A percentile compares a stretch with the other conserved stretches of the same genome.
Evolutionary conservation across 2,113 vertebrate genomes (phyloP).

Genomic region (Danionella cerebrum): DNA sequence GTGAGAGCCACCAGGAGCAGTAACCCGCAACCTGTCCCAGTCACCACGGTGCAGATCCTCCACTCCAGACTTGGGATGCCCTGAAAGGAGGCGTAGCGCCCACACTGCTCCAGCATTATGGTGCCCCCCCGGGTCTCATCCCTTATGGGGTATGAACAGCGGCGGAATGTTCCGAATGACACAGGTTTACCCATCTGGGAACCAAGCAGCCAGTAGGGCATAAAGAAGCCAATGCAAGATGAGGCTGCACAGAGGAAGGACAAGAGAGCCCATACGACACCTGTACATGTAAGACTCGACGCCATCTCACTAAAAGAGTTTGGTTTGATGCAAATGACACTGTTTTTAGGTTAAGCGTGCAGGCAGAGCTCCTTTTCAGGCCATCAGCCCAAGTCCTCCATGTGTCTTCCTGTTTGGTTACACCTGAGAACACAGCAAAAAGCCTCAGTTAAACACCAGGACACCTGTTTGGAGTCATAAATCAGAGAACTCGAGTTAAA

Average conservation of each 20-base stretch:
- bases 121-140: slow-evolving; percentile 82
- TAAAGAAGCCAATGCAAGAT: slow-evolving; percentile 94
- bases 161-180: slow-evolving; percentile 93
- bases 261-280: slow-evolving; percentile 82
- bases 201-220: slow-evolving; percentile 98
- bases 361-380: not conserved
- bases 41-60: slow-evolving; percentile 91
- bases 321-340: not conserved
- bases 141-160: slow-evolving; percentile 89
- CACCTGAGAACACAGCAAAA: slow-evolving; percentile 5
- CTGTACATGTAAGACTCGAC: slow-evolving; percentile 85
- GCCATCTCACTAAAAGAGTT: slow-evolving; percentile 65
- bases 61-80: slow-evolving; percentile 90
- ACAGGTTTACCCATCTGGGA: slow-evolving; percentile 90
- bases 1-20: slow-evolving; percentile 93
- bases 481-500: not conserved
- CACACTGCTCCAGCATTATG: slow-evolving; percentile 95
- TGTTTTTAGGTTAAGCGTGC: not conserved
- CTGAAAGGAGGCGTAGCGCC: slow-evolving; percentile 92
- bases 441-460: not conserved
- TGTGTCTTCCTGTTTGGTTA: not conserved
- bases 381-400: not conserved
- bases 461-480: not conserved
- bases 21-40: slow-evolving; percentile 87
- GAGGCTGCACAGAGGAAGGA: slow-evolving; percentile 81